Base-by-base conservation (phyloP, 2,888 invertebrate genomes). In the Cyclophora albipunctata region DNA sequence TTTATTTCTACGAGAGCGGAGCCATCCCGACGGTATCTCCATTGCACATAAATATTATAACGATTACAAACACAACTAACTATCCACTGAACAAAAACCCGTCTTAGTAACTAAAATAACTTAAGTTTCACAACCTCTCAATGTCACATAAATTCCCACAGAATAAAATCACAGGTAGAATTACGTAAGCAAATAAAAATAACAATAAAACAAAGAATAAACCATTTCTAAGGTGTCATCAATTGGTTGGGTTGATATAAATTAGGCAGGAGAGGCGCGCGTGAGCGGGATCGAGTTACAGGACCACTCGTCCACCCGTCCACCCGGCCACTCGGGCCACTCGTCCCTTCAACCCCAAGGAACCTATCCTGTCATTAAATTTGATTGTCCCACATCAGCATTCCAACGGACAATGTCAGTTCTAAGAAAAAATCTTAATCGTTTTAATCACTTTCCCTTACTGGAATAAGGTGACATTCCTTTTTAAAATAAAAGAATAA, bases 241-340 rank as follows among this genome's bases (percentile, higher is more conserved):
- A 85, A 86, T 86, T 84, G 79, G 68, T 68, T 72, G 69, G 70
- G 69, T 70, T 62, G 69, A 71, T 71, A 77, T 86, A 86, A 86
- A 84, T 86, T 82, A 76, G 66, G 37, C 4, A 4, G 37, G 37
- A 45, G 45, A 69, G 58, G 68, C 59, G 66, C 60, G 71, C 67
- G 70, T 78, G 65, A 60, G 64, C 62, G 33, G 59, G 66, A 75
- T 81, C 79, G 63, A 55, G 68, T 81, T 81, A 75, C 81, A 63
- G 62, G 62, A 63, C 20, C 20, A 20, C 20, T 20, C 20, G 20
- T 20, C 20, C 63, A 65, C 57, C 20, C 20, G 20, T 20, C 20
- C 20, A 20, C 37, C 37, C 37, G 37, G 37, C 37, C 5, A 37
- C 64, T 20, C 20, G 20, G 20, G 20, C 20, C 20, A 20, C 37